phyloP scores from a whole-genome alignment of 2,888 invertebrate species.

The Heteromurus nitidus region DNA sequence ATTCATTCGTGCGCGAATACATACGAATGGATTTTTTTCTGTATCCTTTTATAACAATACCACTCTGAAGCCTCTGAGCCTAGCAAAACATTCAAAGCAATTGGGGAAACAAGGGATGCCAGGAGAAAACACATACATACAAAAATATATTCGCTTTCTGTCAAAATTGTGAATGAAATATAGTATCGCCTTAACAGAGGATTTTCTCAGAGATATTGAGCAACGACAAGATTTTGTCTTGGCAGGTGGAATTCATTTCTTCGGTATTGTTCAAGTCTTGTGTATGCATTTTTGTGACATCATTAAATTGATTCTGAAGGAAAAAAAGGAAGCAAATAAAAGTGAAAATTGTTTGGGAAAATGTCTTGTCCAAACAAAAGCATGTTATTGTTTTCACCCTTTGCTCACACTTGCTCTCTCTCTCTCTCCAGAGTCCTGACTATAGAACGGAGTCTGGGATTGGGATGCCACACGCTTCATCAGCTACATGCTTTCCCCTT shows the following conservation, averaged over 20 bases:
- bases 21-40: no score
- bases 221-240: no score
- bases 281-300: no score
- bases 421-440: no score
- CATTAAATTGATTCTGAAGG: slow-evolving; percentile 19
- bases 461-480: slow-evolving; percentile 16
- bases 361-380: background rate
- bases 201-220: no score
- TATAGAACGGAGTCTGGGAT: background rate
- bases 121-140: no score
- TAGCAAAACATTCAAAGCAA: background rate
- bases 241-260: no score
- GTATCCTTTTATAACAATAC: background rate
- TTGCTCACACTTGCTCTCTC: background rate
- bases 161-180: no score
- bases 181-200: no score
- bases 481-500: slow-evolving; percentile 13
- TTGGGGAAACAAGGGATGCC: background rate
- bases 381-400: background rate
- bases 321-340: background rate
- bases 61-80: background rate
- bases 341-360: background rate
- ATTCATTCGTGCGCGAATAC: slow-evolving; percentile 20
- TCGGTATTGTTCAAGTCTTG: no score
- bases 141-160: no score